Evolutionary conservation across 2,113 vertebrate genomes (phyloP), one percentile per base, ranked within the genome.

Genomic region (Lagenorhynchus albirostris): DNA sequence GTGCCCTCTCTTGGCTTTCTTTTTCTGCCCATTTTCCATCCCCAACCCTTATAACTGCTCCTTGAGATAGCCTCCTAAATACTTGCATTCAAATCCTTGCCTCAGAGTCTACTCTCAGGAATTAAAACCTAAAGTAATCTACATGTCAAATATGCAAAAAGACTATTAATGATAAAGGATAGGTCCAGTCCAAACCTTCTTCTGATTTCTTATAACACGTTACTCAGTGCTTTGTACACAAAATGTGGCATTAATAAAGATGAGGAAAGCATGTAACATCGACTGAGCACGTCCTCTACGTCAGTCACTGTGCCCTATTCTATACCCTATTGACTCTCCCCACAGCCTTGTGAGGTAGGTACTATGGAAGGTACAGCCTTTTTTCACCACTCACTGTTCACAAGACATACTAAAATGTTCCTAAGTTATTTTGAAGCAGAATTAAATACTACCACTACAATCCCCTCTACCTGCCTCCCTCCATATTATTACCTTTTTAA

Each of bases 101-200:
- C 29, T 93, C 36, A 74, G 76, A 80, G 50, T 50, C n/a, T 62
- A 90, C 18, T 62, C 60, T 76, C 1, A 1, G 41, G 68, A 87
- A 76, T 82, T 85, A 41, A 15, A 76, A 65, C 31, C 73, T 81
- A 15, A 87, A 84, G 23, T 87, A 87, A 88, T 29, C 80, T 88
- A 17, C 23, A 85, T 70, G 31, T 89, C 96, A 95, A 88, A 81
- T 44, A 96, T 87, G 63, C 15, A 95, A 73, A 73, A 50, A 70
- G 14, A 87, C 81, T 76, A 58, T 25, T 60, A 44, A 81, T 82
- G 31, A 62, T 63, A 86, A 91, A 86, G 14, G 33, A 87, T 15
- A 62, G 62, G 36, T 76, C 36, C 44, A 29, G 25, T 65, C 23
- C 62, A 50, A n/a, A 70, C 50, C 11, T 38, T 86, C 53, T 58